phyloP scores from a whole-genome alignment of 2,113 vertebrate genomes.

The Cololabis saira region DNA sequence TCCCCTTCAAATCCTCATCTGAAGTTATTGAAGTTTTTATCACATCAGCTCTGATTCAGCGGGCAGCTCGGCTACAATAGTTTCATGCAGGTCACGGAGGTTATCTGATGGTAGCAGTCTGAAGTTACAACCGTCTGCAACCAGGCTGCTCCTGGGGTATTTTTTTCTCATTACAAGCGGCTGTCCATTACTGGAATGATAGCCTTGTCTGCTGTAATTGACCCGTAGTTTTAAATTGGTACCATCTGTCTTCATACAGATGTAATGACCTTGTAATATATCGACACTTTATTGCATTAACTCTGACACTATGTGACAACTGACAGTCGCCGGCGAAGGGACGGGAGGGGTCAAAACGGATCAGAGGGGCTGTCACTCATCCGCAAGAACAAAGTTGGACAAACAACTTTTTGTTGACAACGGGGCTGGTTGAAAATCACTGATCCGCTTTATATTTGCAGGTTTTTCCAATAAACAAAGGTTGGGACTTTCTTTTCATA shows the following conservation, averaged over 20 bases:
- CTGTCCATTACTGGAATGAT: conserved; percentile 65
- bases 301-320: conserved; percentile 44
- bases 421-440: not conserved
- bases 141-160: conserved; percentile 46
- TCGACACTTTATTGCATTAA: conserved; percentile 63
- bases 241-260: conserved; percentile 71
- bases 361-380: conserved; percentile 8
- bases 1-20: conserved; percentile 15
- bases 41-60: conserved; percentile 4
- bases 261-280: conserved; percentile 73
- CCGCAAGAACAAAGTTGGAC: conserved; percentile 17
- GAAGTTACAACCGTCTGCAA: conserved; percentile 32
- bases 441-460: no score
- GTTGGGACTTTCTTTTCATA: no score
- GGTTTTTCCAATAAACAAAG: no score
- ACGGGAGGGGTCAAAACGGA: conserved; percentile 12
- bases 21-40: conserved; percentile 11
- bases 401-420: conserved; percentile 5
- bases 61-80: conserved; percentile 5
- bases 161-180: conserved; percentile 61
- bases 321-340: conserved; percentile 10
- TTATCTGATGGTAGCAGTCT: conserved; percentile 50
- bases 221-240: conserved; percentile 67
- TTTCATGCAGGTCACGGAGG: conserved; percentile 35
- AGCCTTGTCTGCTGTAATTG: conserved; percentile 67